Evolutionary conservation across 2,888 invertebrate species (phyloP), one percentile per base, ranked within the genome.

Genomic region (Dichetophora obliterata): DNA sequence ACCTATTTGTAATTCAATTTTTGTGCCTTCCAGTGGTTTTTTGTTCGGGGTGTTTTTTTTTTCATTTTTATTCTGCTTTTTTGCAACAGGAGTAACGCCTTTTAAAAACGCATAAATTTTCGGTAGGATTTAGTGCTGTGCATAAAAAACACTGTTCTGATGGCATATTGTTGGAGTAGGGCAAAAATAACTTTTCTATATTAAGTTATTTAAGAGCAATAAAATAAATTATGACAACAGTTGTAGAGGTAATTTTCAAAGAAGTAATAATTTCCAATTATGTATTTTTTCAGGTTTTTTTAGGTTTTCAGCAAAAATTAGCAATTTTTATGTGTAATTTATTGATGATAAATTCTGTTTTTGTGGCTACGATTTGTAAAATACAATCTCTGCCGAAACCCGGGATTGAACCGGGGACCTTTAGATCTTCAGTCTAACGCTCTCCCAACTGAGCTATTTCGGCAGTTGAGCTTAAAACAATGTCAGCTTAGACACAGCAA

Each of bases 361-460:
- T 24, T 43, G 11, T 24, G 27, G 11, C 27, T 22, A 14, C 22
- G 14, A 14, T 59, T 59, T 6, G 6, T 59, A 59, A 24, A 59
- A 59, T 11, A 59, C 14, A 24, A 24, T 57, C 5, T 52, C 14
- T 84, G 84, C 83, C 85, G 85, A 85, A 86, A 85, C 86, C 85
- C 84, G 85, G 86, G 85, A 86, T 86, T 82, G 85, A 86, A 86
- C 86, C 85, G 85, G 85, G 85, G 85, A 86, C 86, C 81, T 86
- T 86, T 86, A 86, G 85, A 86, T 86, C 86, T 86, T 86, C 86
- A 86, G 86, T 86, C 86, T 86, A 86, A 86, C 86, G 86, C 86
- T 86, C 86, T 86, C 86, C 86, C 86, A 86, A 85, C 88, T 88
- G 88, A 88, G 88, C 89, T 88, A 89, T 88, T 86, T 88, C 88